Evolutionary conservation across 2,113 vertebrate species (phyloP).

Genomic region (Campylorhamphus procurvoides): DNA sequence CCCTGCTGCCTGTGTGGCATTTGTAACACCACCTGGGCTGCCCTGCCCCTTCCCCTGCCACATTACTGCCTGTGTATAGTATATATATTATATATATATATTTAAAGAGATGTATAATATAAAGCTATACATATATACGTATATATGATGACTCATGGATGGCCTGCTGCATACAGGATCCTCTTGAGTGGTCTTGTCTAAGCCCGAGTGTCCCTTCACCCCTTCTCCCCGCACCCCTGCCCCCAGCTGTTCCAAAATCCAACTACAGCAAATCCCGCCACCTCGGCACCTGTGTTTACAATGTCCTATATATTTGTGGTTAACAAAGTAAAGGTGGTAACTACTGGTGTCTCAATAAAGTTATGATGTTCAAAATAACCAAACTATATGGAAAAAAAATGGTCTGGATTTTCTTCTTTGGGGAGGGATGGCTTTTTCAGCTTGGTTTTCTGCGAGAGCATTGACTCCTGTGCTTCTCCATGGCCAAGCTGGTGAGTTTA

Average conservation of each 20-base stretch:
- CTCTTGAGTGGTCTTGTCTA: constrained; percentile 55
- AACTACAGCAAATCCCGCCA: constrained; percentile 40
- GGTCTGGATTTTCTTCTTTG: constrained; percentile 2
- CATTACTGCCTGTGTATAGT: constrained; percentile 82
- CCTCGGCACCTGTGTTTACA: constrained; percentile 69
- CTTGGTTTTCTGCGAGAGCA: not conserved
- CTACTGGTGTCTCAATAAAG: constrained; percentile 84
- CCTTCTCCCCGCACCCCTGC: not conserved
- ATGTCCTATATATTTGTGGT: constrained; percentile 77
- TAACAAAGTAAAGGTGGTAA: constrained; percentile 83
- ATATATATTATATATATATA: constrained; percentile 81
- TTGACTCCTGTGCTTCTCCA: not conserved
- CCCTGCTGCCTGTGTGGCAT: constrained; percentile 39
- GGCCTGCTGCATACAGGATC: constrained; percentile 58
- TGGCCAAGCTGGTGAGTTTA: not conserved
- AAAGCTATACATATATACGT: constrained; percentile 75
- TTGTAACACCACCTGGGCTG: not conserved
- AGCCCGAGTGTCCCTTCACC: constrained; percentile 32
- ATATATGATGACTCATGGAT: constrained; percentile 66
- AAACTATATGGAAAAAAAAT: constrained; percentile 19
- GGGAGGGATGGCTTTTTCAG: not conserved
- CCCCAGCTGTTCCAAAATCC: not conserved
- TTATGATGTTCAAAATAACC: constrained; percentile 69
- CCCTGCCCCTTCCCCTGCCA: constrained; percentile 13
- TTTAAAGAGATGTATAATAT: constrained; percentile 81